Percentiles rank a stretch among this genome's conserved stretches.
phyloP scores from a whole-genome alignment of 2,797 vertebrate genomes.

The Eptatretus atami region DNA sequence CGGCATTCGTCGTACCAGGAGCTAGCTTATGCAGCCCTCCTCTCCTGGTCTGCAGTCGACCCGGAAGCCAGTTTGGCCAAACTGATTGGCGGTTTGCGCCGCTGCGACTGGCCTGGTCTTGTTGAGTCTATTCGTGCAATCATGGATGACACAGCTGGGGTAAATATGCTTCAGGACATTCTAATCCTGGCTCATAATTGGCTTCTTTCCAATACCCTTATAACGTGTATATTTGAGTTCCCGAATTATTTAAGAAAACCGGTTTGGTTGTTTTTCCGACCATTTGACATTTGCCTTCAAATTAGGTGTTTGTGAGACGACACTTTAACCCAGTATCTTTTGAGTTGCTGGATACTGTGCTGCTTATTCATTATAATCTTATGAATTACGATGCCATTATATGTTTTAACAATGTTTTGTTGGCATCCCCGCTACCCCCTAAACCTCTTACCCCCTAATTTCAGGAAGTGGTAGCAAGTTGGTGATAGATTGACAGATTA shows the following conservation, averaged over 20 bases:
- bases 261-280: no score
- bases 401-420: no score
- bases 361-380: no score
- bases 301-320: no score
- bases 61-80: constrained; percentile 65
- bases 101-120: constrained; percentile 55
- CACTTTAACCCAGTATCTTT: no score
- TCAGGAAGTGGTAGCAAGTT: no score
- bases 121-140: constrained; percentile 73
- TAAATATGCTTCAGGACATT: constrained; percentile 12
- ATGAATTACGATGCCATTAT: no score
- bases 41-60: constrained; percentile 82
- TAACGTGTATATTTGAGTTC: not conserved
- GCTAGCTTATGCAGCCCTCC: constrained; percentile 53
- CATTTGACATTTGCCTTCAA: no score
- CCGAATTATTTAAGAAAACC: not conserved
- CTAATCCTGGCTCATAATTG: accelerated
- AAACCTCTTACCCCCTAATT: no score
- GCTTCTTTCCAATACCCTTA: not conserved
- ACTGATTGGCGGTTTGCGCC: constrained; percentile 61
- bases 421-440: no score
- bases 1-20: constrained; percentile 51
- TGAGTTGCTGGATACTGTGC: no score
- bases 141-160: constrained; percentile 77
- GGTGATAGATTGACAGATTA: no score